These are phyloP conservation scores for Drosophila emarginata DNA, from an alignment of 2,888 invertebrate genomes.

Conservation along the genomic window DNA sequence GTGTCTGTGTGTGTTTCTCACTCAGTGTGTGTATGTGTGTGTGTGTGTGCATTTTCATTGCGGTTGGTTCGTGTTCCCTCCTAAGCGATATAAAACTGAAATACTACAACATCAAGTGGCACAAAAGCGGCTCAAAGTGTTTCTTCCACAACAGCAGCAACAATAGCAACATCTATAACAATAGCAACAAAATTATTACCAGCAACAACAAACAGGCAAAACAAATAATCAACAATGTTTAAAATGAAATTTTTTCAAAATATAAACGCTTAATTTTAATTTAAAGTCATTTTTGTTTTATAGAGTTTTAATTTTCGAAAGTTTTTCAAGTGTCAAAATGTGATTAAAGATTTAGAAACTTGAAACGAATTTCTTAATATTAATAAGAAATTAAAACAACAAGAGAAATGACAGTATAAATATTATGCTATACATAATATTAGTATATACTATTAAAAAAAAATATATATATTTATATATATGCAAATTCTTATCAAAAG, in stretches of 20 bases:
- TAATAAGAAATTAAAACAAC: too few species aligned
- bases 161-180: background rate
- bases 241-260: background rate
- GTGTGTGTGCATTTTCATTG: slow-evolving; percentile 23
- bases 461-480: background rate
- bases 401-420: background rate
- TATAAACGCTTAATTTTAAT: background rate
- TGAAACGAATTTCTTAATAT: background rate
- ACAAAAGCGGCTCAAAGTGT: slow-evolving; percentile 16
- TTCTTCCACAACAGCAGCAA: background rate
- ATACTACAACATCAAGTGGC: slow-evolving; percentile 36
- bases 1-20: slow-evolving; percentile 42
- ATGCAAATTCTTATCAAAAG: slow-evolving; percentile 2
- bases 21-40: slow-evolving; percentile 15
- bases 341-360: background rate
- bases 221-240: background rate
- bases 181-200: background rate
- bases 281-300: background rate
- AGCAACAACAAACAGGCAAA: background rate
- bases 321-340: background rate
- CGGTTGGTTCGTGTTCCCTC: slow-evolving; percentile 32
- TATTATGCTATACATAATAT: background rate
- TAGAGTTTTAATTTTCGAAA: background rate
- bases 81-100: slow-evolving; percentile 43
- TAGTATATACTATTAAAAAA: background rate